Evolutionary conservation across 2,113 vertebrate genomes (phyloP), one percentile per base, ranked within the genome.

Genomic region (Poicephalus meyeri): DNA sequence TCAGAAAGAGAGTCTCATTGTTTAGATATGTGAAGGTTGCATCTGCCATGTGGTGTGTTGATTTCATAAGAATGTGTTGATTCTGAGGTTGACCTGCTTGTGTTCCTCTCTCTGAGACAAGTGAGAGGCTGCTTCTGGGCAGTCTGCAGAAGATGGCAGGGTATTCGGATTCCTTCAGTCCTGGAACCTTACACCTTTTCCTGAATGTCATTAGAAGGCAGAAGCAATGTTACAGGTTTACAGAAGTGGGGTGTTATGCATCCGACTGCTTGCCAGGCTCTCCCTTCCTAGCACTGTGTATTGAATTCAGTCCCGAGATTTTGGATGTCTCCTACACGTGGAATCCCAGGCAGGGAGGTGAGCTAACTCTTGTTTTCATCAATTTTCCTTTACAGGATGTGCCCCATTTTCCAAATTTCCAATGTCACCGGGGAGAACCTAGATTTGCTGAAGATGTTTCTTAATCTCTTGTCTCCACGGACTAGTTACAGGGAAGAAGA

Each of bases 361-460:
- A 95, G 72, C 61, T 96, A 66, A 91, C 55, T 92, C 33, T 0
- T 0, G 1, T 86, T 92, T 88, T 14, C 52, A 63, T 89, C 26
- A 39, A 58, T 91, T 88, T 91, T 50, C 31, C 80, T 71, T 56
- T 95, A 61, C 96, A 99, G 99, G 98, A 99, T 99, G 99, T 99
- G 99, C 96, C 99, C 99, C 0, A 99, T 99, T 96, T 99, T 99
- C 98, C 99, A 99, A 98, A 99, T 99, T 97, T 99, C 99, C 74
- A 99, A 99, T 31, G 99, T 99, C 61, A 99, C 98, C 0, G 99
- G 99, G 35, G 99, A 99, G 97, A 99, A 99, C 97, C 98, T 99
- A 86, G 99, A 99, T 71, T 98, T 99, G 94, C 98, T 99, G 61
- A 99, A 99, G 98, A 99, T 99, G 99, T 99, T 99, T 92, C 98